A percentile compares a stretch with the other conserved stretches of the same genome.
Evolutionary conservation across 2,113 vertebrate species (phyloP).

Genomic region (Elephantulus edwardii): DNA sequence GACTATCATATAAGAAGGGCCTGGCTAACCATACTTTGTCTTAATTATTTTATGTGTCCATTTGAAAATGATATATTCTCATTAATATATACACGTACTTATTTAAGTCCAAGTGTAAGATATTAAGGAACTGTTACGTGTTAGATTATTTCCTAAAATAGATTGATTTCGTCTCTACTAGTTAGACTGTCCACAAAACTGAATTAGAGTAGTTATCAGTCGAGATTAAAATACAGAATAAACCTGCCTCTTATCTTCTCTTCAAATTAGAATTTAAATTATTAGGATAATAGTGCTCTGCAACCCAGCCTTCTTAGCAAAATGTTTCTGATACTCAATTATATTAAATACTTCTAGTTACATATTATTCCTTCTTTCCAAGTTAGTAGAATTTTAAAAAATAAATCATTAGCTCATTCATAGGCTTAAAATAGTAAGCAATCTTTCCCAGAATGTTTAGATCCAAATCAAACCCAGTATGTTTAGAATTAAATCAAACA

Average conservation of each 20-base stretch:
- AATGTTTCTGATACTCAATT: background rate
- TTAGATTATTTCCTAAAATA: background rate
- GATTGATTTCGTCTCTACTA: background rate
- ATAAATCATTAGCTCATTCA: background rate
- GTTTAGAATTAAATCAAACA: background rate
- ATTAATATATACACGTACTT: too few species aligned
- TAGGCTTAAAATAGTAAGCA: background rate
- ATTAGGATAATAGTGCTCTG: background rate
- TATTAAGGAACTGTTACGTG: background rate
- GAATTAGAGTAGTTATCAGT: background rate
- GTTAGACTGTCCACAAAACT: background rate
- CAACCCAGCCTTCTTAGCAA: background rate
- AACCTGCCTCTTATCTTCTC: background rate
- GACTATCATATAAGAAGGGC: background rate
- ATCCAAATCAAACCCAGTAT: too few species aligned
- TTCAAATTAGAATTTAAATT: background rate
- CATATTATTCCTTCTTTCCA: background rate
- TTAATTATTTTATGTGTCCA: slow-evolving; percentile 5
- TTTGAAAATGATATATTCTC: background rate
- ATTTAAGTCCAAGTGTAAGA: too few species aligned
- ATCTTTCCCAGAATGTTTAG: background rate
- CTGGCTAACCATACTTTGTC: background rate
- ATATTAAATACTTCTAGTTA: background rate
- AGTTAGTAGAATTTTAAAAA: background rate
- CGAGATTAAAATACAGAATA: background rate